These are phyloP conservation scores for Caenorhabditis panamensis DNA, from an alignment of 2,888 invertebrate species.

Conservation along the genomic window DNA sequence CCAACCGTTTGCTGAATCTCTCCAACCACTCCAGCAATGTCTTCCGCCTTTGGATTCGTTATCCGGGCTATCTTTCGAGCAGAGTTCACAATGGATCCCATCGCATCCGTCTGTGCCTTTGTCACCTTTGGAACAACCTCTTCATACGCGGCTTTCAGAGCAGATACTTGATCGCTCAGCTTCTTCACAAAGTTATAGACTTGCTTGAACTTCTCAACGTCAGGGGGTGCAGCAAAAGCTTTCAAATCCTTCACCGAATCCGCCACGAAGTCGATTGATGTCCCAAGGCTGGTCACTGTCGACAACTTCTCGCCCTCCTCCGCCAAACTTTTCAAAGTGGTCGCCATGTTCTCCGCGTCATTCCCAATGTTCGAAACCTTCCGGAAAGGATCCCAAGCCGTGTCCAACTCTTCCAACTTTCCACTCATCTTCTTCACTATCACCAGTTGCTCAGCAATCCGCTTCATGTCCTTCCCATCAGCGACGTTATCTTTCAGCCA, in stretches of 20 bases:
- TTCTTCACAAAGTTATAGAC: background rate
- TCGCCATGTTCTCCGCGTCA: background rate
- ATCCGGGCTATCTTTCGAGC: background rate
- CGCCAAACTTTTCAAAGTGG: background rate
- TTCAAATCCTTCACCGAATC: background rate
- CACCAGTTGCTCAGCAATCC: background rate
- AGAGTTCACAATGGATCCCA: background rate
- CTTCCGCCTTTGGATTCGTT: too few relatives aligned
- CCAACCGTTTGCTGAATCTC: background rate
- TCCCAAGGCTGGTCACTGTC: background rate
- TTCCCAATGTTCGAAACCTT: background rate
- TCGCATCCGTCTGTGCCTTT: background rate
- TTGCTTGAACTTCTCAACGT: background rate
- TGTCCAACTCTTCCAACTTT: background rate
- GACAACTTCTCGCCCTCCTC: constrained; percentile 2
- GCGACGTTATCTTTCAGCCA: constrained; percentile 26
- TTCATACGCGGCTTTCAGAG: background rate
- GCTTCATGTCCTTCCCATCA: constrained; percentile 4
- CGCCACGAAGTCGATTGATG: background rate
- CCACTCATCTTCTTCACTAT: background rate
- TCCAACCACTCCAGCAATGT: background rate
- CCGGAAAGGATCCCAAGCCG: background rate
- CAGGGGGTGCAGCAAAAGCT: background rate
- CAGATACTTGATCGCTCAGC: background rate
- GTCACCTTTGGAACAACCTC: background rate